phyloP scores from a whole-genome alignment of 2,113 vertebrate genomes.

The Clarias macrocephalus region DNA sequence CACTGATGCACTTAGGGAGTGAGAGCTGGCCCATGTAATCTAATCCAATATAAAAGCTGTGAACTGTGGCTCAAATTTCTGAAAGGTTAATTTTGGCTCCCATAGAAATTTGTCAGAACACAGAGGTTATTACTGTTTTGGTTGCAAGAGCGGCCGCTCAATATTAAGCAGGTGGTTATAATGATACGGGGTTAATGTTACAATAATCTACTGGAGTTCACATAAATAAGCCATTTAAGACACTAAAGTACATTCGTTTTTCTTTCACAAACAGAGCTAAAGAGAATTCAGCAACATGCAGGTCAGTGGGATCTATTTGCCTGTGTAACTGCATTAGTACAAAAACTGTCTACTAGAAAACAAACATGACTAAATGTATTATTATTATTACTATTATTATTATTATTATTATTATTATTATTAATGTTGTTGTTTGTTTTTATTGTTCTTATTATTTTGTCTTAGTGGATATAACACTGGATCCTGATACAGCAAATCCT shows the following conservation, averaged over 20 bases:
- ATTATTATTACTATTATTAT: no score
- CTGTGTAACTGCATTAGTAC: neutral
- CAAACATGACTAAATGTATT: neutral
- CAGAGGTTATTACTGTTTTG: no score
- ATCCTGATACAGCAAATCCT: slow-evolving; percentile 1
- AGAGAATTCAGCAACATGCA: neutral
- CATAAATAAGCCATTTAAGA: neutral
- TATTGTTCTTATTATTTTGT: neutral
- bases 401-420: no score
- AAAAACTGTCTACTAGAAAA: neutral
- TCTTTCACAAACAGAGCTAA: slow-evolving; percentile 10
- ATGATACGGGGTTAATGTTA: neutral
- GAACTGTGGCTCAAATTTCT: no score
- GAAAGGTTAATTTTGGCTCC: no score
- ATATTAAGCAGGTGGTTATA: no score
- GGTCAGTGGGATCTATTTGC: neutral
- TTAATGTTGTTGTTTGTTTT: no score
- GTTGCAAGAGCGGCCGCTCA: no score
- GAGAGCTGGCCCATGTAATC: no score
- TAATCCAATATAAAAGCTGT: no score
- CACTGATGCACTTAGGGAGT: no score
- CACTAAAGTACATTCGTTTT: neutral
- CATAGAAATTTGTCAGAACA: no score
- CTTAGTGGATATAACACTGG: slow-evolving; percentile 6
- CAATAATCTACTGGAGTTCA: neutral